These are phyloP conservation scores for Fregata magnificens DNA, from an alignment of 2,113 vertebrate species.

Conservation along the genomic window DNA sequence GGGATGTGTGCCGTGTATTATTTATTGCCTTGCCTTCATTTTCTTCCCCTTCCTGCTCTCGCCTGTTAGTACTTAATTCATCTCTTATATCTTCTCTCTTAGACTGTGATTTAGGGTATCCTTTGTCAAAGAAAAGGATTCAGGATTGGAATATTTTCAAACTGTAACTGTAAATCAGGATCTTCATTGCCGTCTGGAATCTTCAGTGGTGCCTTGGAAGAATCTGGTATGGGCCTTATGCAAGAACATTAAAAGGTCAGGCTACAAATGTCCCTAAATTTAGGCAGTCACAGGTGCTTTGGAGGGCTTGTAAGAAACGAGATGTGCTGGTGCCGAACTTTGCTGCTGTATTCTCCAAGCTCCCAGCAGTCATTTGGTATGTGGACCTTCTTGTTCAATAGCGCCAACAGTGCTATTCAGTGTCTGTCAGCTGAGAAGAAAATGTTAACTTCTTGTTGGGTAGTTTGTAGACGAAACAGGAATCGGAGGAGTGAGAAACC, in stretches of 20 bases:
- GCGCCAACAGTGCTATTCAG: not conserved
- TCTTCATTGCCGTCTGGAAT: fast-evolving
- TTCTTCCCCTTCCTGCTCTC: not conserved
- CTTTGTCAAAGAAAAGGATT: not conserved
- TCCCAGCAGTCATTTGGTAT: not conserved
- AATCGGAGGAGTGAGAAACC: not conserved
- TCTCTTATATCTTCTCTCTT: not conserved
- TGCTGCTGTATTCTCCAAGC: not conserved
- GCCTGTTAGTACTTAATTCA: not conserved
- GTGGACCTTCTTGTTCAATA: not conserved
- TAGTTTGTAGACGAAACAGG: not conserved
- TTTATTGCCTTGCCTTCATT: not conserved
- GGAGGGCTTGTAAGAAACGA: not conserved
- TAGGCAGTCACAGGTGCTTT: not conserved
- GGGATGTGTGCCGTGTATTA: not conserved
- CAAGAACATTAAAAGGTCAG: not conserved
- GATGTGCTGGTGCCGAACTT: not conserved
- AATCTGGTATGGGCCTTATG: not conserved
- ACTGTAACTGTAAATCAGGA: not conserved
- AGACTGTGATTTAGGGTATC: not conserved
- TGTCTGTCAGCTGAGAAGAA: not conserved
- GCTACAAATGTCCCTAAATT: not conserved
- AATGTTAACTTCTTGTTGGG: not conserved
- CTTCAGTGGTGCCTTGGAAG: not conserved
- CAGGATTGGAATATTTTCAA: not conserved